Evolutionary conservation across 2,888 invertebrate species (phyloP), one percentile per base, ranked within the genome.

Genomic region (Eilema depressum): DNA sequence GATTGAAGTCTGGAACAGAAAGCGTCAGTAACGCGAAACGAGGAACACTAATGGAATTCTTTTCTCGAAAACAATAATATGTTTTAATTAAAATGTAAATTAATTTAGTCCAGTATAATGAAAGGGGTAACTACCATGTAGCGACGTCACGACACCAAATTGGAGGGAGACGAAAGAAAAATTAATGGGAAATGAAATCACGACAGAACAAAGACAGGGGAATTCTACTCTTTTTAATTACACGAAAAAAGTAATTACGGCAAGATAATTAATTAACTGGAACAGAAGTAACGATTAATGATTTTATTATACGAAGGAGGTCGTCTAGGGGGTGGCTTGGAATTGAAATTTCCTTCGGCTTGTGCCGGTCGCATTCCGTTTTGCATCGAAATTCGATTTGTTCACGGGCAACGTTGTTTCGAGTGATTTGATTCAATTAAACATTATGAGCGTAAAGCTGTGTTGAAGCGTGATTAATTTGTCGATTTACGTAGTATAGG

Each of bases 101-200:
- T 95, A 93, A 93, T 94, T 93, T 93, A 93, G 93, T 93, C 93
- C 92, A 91, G 91, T 85, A 91, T 91, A 93, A 93, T 93, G 91
- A 92, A 95, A 95, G 94, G 94, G 93, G 94, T 95, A 93, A 91
- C 91, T 91, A 92, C 92, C 90, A 92, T 93, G 92, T 93, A 91
- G 87, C 91, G 88, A 87, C 90, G 92, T 91, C 92, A 93, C 93
- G 91, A 92, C 91, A 91, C 90, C 92, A 93, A 95, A 94, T 95
- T 93, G 97, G 96, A 97, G 96, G 96, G 93, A 96, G 96, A 89
- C 89, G 91, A 94, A 95, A 95, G 94, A 95, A 94, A 95, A 95
- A 95, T 94, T 95, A 95, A 95, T 95, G 93, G 92, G 94, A 95
- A 95, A 94, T 93, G 94, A 94, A 95, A 95, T 95, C 95, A 94